Conservation (phyloP, 2,888 invertebrate genomes). For the Sphaeridia pumilis region DNA sequence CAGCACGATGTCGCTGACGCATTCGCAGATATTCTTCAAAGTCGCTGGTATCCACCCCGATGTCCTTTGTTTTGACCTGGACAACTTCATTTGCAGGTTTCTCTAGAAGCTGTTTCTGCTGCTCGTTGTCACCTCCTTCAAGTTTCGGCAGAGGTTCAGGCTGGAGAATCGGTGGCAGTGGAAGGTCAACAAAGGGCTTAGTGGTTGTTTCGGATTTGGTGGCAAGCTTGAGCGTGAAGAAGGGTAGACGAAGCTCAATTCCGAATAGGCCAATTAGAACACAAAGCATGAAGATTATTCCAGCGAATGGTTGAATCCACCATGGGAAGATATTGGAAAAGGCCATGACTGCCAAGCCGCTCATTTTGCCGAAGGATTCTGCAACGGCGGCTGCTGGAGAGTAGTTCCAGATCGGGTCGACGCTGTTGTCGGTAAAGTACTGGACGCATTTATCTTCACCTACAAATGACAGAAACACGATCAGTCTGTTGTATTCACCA, state of each 20-base stretch:
- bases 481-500: neutral
- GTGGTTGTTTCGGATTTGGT: neutral
- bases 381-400: neutral
- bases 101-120: slow-evolving; percentile 11
- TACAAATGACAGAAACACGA: neutral
- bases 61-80: slow-evolving; percentile 22
- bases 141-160: too few species aligned
- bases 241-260: slow-evolving; percentile 22
- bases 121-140: too few species aligned
- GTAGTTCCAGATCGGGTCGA: neutral
- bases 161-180: neutral
- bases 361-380: slow-evolving; percentile 3
- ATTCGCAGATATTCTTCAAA: slow-evolving; percentile 25
- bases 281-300: slow-evolving; percentile 24
- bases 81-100: slow-evolving; percentile 17
- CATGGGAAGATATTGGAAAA: slow-evolving; percentile 22
- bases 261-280: slow-evolving; percentile 21
- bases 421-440: neutral
- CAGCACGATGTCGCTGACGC: neutral
- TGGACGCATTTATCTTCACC: neutral
- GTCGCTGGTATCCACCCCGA: slow-evolving; percentile 28
- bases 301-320: slow-evolving; percentile 22
- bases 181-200: neutral
- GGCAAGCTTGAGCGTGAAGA: slow-evolving; percentile 28
- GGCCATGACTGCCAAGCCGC: slow-evolving; percentile 1